Conservation (phyloP, 2,888 invertebrate genomes). For the Agonopterix arenella region DNA sequence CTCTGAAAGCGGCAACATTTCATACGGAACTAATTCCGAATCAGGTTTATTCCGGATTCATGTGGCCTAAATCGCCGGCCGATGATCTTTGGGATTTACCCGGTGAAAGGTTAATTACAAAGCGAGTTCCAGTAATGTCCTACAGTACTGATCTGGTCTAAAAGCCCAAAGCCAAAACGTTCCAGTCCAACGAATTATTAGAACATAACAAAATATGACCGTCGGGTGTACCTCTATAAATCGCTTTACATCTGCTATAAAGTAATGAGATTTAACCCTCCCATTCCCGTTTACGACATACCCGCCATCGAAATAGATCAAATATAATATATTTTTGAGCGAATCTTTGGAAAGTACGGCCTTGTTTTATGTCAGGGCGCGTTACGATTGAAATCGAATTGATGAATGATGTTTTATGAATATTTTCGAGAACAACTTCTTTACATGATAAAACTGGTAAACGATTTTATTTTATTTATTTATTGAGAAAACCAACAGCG, state of each 20-base stretch:
- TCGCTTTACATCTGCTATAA: constrained; percentile 70
- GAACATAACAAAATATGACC: constrained; percentile 68
- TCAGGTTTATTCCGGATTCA: too few species aligned
- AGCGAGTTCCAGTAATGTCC: too few species aligned
- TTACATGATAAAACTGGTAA: neutral
- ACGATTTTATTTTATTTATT: too few species aligned
- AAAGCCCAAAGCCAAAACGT: constrained; percentile 4
- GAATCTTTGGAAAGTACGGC: constrained; percentile 7
- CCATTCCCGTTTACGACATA: constrained; percentile 62
- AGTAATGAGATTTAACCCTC: constrained; percentile 73
- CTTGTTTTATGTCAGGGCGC: constrained; percentile 10
- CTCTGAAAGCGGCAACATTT: too few species aligned
- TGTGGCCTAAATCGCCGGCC: too few species aligned
- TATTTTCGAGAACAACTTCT: constrained; percentile 2
- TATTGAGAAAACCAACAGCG: too few species aligned
- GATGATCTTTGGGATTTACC: too few species aligned
- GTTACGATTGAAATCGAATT: constrained; percentile 10
- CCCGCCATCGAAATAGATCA: constrained; percentile 50
- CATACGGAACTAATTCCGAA: too few species aligned
- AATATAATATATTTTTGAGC: constrained; percentile 37
- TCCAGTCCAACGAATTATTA: constrained; percentile 55
- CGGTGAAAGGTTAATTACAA: too few species aligned
- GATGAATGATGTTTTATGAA: neutral
- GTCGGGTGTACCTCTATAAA: constrained; percentile 58
- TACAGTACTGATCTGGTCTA: neutral